Base-by-base conservation (phyloP, 2,797 vertebrate genomes). In the Molossus molossus region DNA sequence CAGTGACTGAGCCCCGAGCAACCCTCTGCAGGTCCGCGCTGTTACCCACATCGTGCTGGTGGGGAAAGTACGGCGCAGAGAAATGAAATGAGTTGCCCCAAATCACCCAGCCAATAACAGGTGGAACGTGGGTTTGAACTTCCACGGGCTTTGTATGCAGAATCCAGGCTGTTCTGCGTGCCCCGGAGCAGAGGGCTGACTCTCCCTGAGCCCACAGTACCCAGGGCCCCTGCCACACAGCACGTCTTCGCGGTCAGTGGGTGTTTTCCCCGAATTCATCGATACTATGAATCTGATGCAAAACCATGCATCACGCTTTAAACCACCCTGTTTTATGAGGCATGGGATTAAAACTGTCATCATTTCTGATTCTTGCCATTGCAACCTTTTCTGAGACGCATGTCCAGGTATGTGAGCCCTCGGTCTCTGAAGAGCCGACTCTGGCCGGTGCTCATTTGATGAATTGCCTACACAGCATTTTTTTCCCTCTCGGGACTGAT, bases 401-500 rank as follows among this genome's bases (percentile, higher is more conserved):
- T 11, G 29, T 64, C 83, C 53, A 76, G 48, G 50, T 48, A 45
- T 37, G 18, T 27, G 67, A 64, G 57, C 11, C 21, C 18, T 93
- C 88, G n/a, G 2, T 25, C 50, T 14, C 62, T 8, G 2, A 6
- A 10, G 77, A 45, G 15, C 84, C 14, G 60, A 25, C 18, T 14
- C 76, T 11, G 23, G n/a, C 29, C 57, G 70, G 79, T 18, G 69
- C 45, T 69, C 57, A 45, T 77, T 65, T 90, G 76, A 87, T 75
- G 70, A 20, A 50, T 37, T 81, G 76, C 29, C 67, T 76, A 60
- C 45, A 40, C 58, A 75, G 40, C 10, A 11, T 76, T 72, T 91
- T 80, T 94, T 45, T 5, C 17, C 14, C 70, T 45, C 60, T 81
- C 58, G n/a, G 53, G 33, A 87, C 48, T 90, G 72, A 96, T 86